Base-by-base conservation (phyloP, 2,797 vertebrate species). In the Micropoecilia bifurca region DNA sequence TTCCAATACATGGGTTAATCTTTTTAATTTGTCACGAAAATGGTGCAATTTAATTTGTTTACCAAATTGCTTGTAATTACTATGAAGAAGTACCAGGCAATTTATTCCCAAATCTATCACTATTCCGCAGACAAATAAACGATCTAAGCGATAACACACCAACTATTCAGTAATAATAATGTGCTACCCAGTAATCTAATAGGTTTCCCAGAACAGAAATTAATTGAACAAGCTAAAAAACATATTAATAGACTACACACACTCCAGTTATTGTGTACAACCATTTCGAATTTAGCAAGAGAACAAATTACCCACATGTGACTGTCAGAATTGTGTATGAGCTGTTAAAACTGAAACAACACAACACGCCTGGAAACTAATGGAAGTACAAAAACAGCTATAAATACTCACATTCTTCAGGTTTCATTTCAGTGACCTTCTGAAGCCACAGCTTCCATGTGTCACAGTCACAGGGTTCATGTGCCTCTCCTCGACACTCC, bases 401-500 rank as follows among this genome's bases (percentile, higher is more conserved):
- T 59, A 18, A 76, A 66, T 75, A 90, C 98, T 97, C 95, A 99
- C 99, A 90, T 95, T 99, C 98, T 92, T 98, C 96, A 63, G 99
- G 99, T 92, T 96, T 98, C 99, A 99, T 99, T 92, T 99, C 98
- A 43, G 88, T 93, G 86, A 99, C 97, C 94, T 99, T 99, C 88
- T 99, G 98, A 3, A 98, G 95, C 99, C 99, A 99, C 81, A 98
- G 94, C 91, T 97, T 99, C 99, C 98, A 99, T 20, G 95, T 98
- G 79, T 97, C 96, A 95, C 99, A 99, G 90, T 99, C 97, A 91
- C 99, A 99, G 61, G 99, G 99, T 86, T 99, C 99, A 45, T 99
- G 99, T 66, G 99, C 98, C 92, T 99, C 98, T 78, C 99, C 99
- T 83, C 97, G 97, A 94, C 99, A 99, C 88, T 99, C 98, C 99